These are phyloP conservation scores for Pseudopodoces humilis DNA, from an alignment of 2,113 vertebrate species.

Conservation along the genomic window DNA sequence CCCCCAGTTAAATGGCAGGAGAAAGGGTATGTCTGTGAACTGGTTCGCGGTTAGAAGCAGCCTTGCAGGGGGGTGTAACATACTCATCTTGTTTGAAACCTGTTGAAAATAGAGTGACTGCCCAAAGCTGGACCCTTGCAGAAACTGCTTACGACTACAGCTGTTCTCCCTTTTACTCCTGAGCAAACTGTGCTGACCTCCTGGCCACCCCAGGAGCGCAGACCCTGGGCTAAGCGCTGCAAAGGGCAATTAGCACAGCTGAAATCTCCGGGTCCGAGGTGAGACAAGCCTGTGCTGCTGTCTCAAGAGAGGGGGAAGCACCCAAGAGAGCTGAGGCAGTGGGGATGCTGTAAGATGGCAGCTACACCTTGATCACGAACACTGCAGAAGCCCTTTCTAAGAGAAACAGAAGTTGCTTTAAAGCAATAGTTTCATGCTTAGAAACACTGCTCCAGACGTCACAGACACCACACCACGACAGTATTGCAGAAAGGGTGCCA, in stretches of 20 bases:
- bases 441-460: background rate
- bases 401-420: background rate
- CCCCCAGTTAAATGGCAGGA: background rate
- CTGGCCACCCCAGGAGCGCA: background rate
- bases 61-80: background rate
- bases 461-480: too few species aligned
- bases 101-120: background rate
- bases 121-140: background rate
- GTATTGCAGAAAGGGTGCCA: too few species aligned
- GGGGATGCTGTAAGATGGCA: background rate
- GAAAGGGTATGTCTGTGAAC: background rate
- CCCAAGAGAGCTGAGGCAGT: rapidly evolving
- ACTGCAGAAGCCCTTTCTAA: background rate
- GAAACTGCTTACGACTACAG: background rate
- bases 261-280: background rate
- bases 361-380: background rate
- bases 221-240: background rate
- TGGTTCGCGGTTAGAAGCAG: background rate
- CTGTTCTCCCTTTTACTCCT: background rate
- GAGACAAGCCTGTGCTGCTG: background rate
- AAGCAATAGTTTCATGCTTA: background rate
- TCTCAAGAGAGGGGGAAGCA: rapidly evolving
- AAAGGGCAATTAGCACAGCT: background rate
- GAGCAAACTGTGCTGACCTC: background rate
- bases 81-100: background rate